Percentiles rank a stretch among this genome's conserved stretches.
Conservation (phyloP, 2,797 vertebrate genomes). For the Platyrinchus mystaceus region DNA sequence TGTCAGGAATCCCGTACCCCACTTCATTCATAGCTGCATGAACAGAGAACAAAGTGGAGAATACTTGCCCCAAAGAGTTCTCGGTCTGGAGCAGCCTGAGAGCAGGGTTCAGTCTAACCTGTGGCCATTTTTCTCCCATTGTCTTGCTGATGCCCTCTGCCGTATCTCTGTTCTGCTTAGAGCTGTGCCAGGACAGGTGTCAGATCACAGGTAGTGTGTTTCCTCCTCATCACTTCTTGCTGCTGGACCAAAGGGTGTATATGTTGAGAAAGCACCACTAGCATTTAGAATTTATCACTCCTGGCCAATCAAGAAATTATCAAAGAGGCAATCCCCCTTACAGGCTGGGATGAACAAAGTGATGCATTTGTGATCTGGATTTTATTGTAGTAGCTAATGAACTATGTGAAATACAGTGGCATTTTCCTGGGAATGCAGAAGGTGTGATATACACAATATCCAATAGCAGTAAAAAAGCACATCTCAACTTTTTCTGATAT, state of each 20-base stretch:
- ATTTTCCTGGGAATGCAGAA: not conserved
- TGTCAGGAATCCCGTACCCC: not conserved
- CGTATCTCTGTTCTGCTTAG: not conserved
- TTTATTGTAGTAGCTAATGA: not conserved
- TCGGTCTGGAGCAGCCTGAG: not conserved
- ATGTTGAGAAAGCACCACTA: not conserved
- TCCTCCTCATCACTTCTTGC: not conserved
- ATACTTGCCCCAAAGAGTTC: not conserved
- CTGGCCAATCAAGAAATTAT: not conserved
- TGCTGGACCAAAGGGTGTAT: not conserved
- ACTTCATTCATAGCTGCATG: not conserved
- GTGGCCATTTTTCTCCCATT: conserved; percentile 22
- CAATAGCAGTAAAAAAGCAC: not conserved
- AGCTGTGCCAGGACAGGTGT: not conserved
- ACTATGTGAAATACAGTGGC: not conserved
- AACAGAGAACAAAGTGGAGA: not conserved
- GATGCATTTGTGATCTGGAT: not conserved
- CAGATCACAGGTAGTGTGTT: not conserved
- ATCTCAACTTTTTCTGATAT: not conserved
- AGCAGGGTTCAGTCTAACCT: not conserved
- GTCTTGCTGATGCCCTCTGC: not conserved
- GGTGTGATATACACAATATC: not conserved
- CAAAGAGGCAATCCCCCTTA: not conserved
- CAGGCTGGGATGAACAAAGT: not conserved
- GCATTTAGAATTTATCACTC: not conserved